phyloP scores from a whole-genome alignment of 2,888 invertebrate genomes.

The Chydorus sphaericus region DNA sequence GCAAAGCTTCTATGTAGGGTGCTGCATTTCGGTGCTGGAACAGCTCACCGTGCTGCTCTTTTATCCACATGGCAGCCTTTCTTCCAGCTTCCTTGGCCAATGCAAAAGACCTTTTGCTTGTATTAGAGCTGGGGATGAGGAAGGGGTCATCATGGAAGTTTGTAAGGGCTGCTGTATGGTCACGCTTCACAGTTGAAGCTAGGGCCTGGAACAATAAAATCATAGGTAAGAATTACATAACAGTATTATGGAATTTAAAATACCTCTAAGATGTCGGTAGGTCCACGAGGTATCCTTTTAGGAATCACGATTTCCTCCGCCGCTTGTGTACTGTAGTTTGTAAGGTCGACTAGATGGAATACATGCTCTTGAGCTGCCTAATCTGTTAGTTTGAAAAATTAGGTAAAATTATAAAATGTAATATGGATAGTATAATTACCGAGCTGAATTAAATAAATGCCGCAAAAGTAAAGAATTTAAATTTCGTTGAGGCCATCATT shows the following conservation, averaged over 20 bases:
- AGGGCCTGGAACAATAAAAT: slow-evolving; percentile 38
- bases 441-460: not conserved
- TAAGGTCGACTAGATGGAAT: no score
- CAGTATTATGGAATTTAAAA: not conserved
- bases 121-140: slow-evolving; percentile 58
- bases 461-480: not conserved
- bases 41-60: slow-evolving; percentile 51
- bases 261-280: slow-evolving; percentile 64
- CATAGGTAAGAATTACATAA: not conserved
- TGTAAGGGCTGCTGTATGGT: slow-evolving; percentile 73
- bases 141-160: slow-evolving; percentile 86
- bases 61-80: slow-evolving; percentile 71
- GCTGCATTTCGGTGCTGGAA: slow-evolving; percentile 49
- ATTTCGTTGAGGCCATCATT: not conserved
- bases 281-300: slow-evolving; percentile 51
- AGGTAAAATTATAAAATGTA: not conserved
- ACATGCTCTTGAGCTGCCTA: no score
- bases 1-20: slow-evolving; percentile 46
- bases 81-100: slow-evolving; percentile 71
- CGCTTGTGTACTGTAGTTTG: not conserved
- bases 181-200: slow-evolving; percentile 58
- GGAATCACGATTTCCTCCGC: slow-evolving; percentile 37
- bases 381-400: not conserved
- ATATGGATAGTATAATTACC: not conserved
- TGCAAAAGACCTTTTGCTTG: slow-evolving; percentile 52